Conservation (phyloP, 64 coral and sea anemone genomes). For the Catalaphyllia jardinei region DNA sequence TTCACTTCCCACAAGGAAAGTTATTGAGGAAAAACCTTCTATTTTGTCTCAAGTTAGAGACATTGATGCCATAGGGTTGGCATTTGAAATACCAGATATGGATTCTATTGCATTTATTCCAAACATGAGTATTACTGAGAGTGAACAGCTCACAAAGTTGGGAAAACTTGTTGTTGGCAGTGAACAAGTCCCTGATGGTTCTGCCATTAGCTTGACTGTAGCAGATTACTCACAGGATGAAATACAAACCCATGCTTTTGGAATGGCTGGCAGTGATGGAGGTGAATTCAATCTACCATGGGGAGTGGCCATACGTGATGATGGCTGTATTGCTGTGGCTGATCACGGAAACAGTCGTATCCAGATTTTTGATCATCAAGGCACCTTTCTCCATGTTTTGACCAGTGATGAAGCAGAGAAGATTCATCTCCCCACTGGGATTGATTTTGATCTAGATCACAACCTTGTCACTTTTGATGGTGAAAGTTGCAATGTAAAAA, state of each 20-base stretch:
- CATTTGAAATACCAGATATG: constrained; percentile 22
- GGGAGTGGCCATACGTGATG: constrained; percentile 43
- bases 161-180: not conserved
- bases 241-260: constrained; percentile 21
- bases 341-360: constrained; percentile 65
- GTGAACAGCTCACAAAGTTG: constrained; percentile 1
- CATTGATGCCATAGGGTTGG: constrained; percentile 36
- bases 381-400: constrained; percentile 24
- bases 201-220: not conserved
- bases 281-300: constrained; percentile 53
- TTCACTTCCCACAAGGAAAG: not conserved
- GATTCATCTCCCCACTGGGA: constrained; percentile 33
- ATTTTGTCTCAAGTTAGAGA: constrained; percentile 35
- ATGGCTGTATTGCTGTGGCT: constrained; percentile 56
- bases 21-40: constrained; percentile 44
- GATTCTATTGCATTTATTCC: constrained; percentile 39
- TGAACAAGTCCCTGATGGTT: not conserved
- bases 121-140: not conserved
- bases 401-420: not conserved
- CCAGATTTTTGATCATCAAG: constrained; percentile 52
- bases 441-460: constrained; percentile 44
- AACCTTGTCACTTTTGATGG: constrained; percentile 59
- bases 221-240: constrained; percentile 46
- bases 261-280: constrained; percentile 9
- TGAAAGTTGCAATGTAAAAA: constrained; percentile 24